Conservation (phyloP, 2,113 vertebrate species). For the Mormoops blainvillei region DNA sequence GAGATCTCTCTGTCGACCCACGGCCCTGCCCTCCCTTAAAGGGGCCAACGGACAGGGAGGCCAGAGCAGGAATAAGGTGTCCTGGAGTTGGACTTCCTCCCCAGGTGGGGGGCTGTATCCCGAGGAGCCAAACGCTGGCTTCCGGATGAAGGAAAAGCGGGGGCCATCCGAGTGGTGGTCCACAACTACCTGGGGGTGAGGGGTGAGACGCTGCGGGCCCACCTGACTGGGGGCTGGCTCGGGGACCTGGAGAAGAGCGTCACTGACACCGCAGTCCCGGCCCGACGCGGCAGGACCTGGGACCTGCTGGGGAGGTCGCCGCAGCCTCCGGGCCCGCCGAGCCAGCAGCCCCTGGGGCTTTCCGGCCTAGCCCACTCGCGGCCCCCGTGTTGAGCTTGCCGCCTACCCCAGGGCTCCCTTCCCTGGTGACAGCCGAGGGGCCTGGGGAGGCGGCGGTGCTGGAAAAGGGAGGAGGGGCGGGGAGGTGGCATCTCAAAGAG, state of each 20-base stretch:
- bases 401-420: rapidly evolving
- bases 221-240: too few species aligned
- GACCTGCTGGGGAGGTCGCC: neutral
- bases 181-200: rapidly evolving
- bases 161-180: neutral
- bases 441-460: neutral
- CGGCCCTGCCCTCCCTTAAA: neutral
- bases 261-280: neutral
- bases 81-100: neutral
- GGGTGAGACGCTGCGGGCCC: neutral
- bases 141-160: neutral
- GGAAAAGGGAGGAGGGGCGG: neutral
- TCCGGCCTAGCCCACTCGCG: rapidly evolving
- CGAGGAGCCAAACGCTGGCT: rapidly evolving
- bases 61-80: rapidly evolving
- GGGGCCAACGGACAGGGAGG: neutral
- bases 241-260: neutral
- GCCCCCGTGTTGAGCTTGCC: neutral
- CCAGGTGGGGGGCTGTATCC: neutral
- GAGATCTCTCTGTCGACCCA: neutral
- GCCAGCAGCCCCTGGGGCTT: neutral
- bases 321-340: neutral
- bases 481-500: neutral
- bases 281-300: rapidly evolving
- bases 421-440: neutral